These are phyloP conservation scores for Platichthys flesus DNA, from an alignment of 2,113 vertebrate species.

Conservation along the genomic window DNA sequence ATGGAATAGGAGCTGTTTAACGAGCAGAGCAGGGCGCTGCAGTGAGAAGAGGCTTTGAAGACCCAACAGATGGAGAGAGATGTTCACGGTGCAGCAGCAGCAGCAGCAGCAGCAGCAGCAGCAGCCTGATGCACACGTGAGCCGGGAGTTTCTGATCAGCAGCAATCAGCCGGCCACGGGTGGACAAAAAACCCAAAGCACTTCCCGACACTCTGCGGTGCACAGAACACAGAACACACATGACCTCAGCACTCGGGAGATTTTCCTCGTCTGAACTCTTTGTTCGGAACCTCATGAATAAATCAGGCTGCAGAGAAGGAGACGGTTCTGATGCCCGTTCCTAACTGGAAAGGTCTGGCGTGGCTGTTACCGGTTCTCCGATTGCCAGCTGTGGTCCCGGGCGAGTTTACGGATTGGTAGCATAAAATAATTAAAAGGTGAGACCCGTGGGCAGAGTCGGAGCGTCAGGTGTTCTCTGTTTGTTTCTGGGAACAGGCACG, in stretches of 20 bases:
- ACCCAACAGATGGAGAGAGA: slow-evolving; percentile 22
- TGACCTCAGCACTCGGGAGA: slow-evolving; percentile 59
- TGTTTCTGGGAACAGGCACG: slow-evolving; percentile 4
- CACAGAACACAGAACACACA: slow-evolving; percentile 67
- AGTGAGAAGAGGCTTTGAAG: slow-evolving; percentile 45
- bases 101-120: neutral
- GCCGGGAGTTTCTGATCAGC: slow-evolving; percentile 29
- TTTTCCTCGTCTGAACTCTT: slow-evolving; percentile 71
- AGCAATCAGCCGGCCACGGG: slow-evolving; percentile 53
- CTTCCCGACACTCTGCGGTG: slow-evolving; percentile 36
- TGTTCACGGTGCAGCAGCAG: neutral
- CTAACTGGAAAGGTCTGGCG: slow-evolving; percentile 35
- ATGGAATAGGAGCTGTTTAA: slow-evolving; percentile 40
- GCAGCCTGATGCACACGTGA: slow-evolving; percentile 40
- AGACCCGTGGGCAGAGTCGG: neutral
- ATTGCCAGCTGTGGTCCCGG: slow-evolving; percentile 36
- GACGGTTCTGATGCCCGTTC: slow-evolving; percentile 58
- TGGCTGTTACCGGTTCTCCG: slow-evolving; percentile 42
- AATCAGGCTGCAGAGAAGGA: slow-evolving; percentile 61
- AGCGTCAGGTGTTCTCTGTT: slow-evolving; percentile 20
- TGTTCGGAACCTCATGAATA: slow-evolving; percentile 74
- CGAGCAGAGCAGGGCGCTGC: slow-evolving; percentile 26
- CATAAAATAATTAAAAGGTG: neutral
- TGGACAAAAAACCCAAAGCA: slow-evolving; percentile 48
- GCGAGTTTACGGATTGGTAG: slow-evolving; percentile 44